Evolutionary conservation across 1,140 invertebrate species (phyloP).

Genomic region (Drosophila azteca): DNA sequence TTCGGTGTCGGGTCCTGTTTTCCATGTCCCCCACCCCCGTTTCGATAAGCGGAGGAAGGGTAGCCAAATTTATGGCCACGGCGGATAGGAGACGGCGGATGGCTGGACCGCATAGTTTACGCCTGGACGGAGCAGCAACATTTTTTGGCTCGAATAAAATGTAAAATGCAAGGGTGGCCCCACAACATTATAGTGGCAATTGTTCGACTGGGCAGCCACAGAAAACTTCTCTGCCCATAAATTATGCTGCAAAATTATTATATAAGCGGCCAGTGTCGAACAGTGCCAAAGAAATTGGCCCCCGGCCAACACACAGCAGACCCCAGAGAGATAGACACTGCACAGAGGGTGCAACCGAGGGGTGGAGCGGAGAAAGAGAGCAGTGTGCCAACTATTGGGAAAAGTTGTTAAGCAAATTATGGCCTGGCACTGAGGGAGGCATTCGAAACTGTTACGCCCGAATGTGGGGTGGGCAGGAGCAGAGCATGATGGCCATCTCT

Average conservation of each 20-base stretch:
- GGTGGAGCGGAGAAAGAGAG: background rate
- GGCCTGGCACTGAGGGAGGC: slow-evolving; percentile 62
- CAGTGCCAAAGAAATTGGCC: slow-evolving; percentile 68
- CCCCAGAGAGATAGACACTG: slow-evolving; percentile 9
- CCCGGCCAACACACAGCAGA: slow-evolving; percentile 41
- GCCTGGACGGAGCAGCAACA: slow-evolving; percentile 58
- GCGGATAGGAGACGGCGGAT: slow-evolving; percentile 16
- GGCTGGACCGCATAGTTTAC: slow-evolving; percentile 66
- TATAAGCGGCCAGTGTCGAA: slow-evolving; percentile 74
- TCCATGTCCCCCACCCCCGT: slow-evolving; percentile 44
- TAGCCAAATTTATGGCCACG: slow-evolving; percentile 66
- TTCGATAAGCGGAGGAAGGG: slow-evolving; percentile 55
- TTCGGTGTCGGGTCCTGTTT: slow-evolving; percentile 33
- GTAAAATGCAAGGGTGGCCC: slow-evolving; percentile 60
- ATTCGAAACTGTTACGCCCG: slow-evolving; percentile 55
- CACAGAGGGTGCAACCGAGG: background rate
- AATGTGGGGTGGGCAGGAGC: slow-evolving; percentile 1
- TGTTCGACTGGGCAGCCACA: slow-evolving; percentile 74
- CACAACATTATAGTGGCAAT: slow-evolving; percentile 76
- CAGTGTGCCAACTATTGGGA: slow-evolving; percentile 49
- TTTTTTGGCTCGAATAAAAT: slow-evolving; percentile 72
- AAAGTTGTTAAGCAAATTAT: slow-evolving; percentile 79
- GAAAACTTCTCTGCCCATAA: slow-evolving; percentile 76
- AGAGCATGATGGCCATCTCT: background rate
- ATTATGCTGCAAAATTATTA: slow-evolving; percentile 78